Conservation (phyloP, 2,113 vertebrate genomes). For the Pluvianellus socialis region DNA sequence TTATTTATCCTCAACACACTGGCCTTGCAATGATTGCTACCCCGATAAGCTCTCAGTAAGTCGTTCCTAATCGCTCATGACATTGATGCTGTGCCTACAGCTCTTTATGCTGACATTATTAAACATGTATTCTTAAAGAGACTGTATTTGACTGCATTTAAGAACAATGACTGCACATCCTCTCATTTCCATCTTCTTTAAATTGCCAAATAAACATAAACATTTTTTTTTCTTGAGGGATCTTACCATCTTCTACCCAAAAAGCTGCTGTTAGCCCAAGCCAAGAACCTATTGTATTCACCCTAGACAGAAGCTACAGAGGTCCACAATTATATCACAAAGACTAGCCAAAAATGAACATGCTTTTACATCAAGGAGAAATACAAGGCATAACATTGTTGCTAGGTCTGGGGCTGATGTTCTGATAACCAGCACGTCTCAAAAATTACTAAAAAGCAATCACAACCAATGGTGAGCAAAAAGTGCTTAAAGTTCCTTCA, state of each 20-base stretch:
- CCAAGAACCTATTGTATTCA: background rate
- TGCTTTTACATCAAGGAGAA: background rate
- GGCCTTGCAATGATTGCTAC: conserved; percentile 35
- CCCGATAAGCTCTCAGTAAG: conserved; percentile 68
- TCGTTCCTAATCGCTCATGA: conserved; percentile 70
- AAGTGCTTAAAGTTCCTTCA: conserved; percentile 30
- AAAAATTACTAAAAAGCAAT: conserved; percentile 41
- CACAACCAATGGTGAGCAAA: conserved; percentile 36
- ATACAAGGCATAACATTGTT: background rate
- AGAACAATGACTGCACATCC: conserved; percentile 8
- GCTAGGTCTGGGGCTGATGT: background rate
- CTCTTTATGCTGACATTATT: conserved; percentile 47
- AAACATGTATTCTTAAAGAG: conserved; percentile 36
- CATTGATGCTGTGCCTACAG: conserved; percentile 65
- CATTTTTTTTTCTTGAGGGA: background rate
- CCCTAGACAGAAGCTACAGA: background rate
- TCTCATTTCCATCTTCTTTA: background rate
- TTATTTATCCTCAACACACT: conserved; percentile 46
- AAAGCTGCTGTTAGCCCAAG: background rate
- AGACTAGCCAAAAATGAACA: background rate
- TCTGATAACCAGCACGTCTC: conserved; percentile 7
- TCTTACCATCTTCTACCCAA: background rate
- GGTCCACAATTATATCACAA: background rate
- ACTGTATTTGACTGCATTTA: conserved; percentile 41
- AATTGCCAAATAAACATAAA: conserved; percentile 12